phyloP scores from a whole-genome alignment of 1,140 invertebrate species.

The Chironomus tepperi region DNA sequence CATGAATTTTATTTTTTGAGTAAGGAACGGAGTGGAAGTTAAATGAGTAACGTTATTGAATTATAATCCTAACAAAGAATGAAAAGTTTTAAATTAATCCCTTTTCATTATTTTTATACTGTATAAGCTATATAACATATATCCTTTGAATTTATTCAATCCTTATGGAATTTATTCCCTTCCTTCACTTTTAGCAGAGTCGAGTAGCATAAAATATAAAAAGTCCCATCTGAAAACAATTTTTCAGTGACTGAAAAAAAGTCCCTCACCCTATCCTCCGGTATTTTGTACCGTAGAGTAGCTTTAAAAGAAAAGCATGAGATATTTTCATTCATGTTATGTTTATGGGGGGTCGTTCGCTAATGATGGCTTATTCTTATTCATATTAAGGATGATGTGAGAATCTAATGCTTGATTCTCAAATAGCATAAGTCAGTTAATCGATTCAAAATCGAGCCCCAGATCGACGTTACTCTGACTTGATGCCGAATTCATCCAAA shows the following conservation, averaged over 20 bases:
- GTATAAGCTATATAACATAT: neutral
- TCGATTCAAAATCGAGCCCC: too few relatives aligned
- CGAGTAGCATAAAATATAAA: neutral
- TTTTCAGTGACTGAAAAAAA: neutral
- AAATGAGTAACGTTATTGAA: constrained; percentile 8
- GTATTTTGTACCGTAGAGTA: too few relatives aligned
- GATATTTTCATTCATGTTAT: too few relatives aligned
- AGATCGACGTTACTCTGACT: too few relatives aligned
- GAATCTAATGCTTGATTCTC: too few relatives aligned
- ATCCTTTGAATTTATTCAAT: neutral
- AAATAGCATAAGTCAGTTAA: too few relatives aligned
- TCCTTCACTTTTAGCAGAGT: neutral
- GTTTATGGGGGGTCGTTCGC: too few relatives aligned
- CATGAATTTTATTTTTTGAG: neutral
- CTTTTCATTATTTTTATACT: neutral
- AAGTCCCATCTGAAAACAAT: constrained; percentile 8
- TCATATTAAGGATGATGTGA: too few relatives aligned
- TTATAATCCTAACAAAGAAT: neutral
- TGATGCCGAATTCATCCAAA: too few relatives aligned
- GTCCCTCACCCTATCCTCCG: too few relatives aligned
- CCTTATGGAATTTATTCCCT: neutral
- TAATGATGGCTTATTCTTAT: too few relatives aligned
- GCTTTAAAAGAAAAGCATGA: too few relatives aligned
- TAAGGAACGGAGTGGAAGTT: neutral
- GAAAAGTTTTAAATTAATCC: constrained; percentile 9